Evolutionary conservation across 2,888 invertebrate species (phyloP).

Genomic region (Rhorus exstirpatorius): DNA sequence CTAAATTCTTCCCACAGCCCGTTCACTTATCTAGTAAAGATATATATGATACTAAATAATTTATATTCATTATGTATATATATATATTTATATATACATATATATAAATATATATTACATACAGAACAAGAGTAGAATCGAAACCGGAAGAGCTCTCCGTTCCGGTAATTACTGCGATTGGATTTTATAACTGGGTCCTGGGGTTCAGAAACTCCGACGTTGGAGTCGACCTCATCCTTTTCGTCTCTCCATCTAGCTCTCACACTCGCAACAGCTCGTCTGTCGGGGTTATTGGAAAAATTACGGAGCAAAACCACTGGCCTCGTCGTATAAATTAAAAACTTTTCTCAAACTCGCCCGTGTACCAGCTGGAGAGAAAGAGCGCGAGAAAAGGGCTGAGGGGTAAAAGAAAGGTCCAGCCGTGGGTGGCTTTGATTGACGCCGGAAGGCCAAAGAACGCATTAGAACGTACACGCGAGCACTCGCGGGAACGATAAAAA

Average conservation of each 20-base stretch:
- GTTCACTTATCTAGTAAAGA: background rate
- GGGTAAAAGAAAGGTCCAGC: background rate
- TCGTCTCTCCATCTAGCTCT: conserved; percentile 36
- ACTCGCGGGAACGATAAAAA: conserved; percentile 58
- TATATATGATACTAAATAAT: background rate
- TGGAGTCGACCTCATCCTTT: conserved; percentile 42
- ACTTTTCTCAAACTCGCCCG: conserved; percentile 66
- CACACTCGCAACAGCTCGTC: conserved; percentile 41
- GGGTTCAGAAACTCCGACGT: conserved; percentile 68
- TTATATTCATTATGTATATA: background rate
- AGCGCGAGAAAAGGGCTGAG: too few species aligned
- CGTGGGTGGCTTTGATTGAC: conserved; percentile 29
- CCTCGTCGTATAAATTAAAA: conserved; percentile 69
- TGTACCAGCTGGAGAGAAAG: background rate
- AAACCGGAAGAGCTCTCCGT: conserved; percentile 64
- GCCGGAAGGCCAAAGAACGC: conserved; percentile 43
- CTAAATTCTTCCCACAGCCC: background rate
- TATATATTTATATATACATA: conserved; percentile 1
- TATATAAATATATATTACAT: background rate
- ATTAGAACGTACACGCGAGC: conserved; percentile 46
- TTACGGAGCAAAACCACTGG: conserved; percentile 66
- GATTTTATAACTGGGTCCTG: conserved; percentile 71
- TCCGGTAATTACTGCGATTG: conserved; percentile 68
- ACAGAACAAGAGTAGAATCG: conserved; percentile 39
- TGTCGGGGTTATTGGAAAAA: conserved; percentile 67